Evolutionary conservation across 2,797 vertebrate species (phyloP), one percentile per base, ranked within the genome.

Genomic region (Enteromius radiatus): DNA sequence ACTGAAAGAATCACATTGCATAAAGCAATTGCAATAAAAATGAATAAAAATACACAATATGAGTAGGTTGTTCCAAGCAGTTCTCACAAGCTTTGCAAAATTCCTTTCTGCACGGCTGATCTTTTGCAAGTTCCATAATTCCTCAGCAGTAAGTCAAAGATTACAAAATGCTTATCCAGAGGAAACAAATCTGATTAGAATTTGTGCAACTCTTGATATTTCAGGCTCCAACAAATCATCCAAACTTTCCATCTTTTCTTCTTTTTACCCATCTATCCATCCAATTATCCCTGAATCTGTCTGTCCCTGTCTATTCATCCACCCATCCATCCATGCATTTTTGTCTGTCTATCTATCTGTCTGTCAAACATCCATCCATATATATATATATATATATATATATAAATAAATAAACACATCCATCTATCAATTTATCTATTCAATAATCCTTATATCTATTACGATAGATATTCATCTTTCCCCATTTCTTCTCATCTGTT

Each of bases 71-170:
- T 45, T 41, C n/a, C 33, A n/a, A 54, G 38, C 14, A 69, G n/a
- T 79, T 67, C 28, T 14, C 45, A 78, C 31, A 67, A 11, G 14
- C 63, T 26, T 56, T 36, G 33, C 19, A 56, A 68, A 54, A 69
- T 43, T 28, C 10, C 36, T 21, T 59, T 59, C 7, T 31, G 17
- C 23, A 10, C 33, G 56, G 26, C 33, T 28, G n/a, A 69, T 80
- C 5, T 54, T 68, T 68, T 41, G 8, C 33, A 5, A 4, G 41
- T 28, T 69, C 14, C 23, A 41, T 36, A 69, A 41, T 49, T 65
- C 56, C 43, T 47, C 5, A n/a, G 3, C 28, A 49, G 12, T 19
- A 52, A 67, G 12, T 10, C 19, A 67, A 36, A 67, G 12, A 78
- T 67, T 52, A 65, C 43, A 67, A 54, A 36, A 67, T 1, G 12